Conservation (phyloP, 2,888 invertebrate species). For the Rutpela maculata region DNA sequence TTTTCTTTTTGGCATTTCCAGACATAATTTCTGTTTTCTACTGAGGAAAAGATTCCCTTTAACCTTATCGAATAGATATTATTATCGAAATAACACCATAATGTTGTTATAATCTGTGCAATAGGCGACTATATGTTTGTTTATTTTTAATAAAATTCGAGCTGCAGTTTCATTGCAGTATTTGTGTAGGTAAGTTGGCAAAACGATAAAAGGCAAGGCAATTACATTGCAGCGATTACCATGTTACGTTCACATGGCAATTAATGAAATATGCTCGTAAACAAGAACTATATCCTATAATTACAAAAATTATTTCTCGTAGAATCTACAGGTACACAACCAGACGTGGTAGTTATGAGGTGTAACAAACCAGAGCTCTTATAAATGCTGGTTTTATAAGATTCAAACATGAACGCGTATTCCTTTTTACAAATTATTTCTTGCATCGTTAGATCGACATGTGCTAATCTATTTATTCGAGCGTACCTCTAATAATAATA, state of each 20-base stretch:
- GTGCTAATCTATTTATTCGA: too few relatives aligned
- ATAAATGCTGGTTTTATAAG: not conserved
- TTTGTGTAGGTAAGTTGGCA: not conserved
- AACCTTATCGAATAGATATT: too few relatives aligned
- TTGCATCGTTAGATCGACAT: not conserved
- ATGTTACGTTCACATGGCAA: constrained; percentile 55
- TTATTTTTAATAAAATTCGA: not conserved
- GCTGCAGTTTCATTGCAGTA: not conserved
- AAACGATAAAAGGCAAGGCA: constrained; percentile 1
- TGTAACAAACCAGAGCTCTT: constrained; percentile 21
- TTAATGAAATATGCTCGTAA: constrained; percentile 57
- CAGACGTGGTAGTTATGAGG: constrained; percentile 32
- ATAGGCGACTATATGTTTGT: not conserved
- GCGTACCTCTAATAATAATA: too few relatives aligned
- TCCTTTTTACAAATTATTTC: not conserved
- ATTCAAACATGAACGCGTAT: not conserved
- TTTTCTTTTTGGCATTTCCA: too few relatives aligned
- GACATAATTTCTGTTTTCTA: too few relatives aligned
- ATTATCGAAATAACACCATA: too few relatives aligned
- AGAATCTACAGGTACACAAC: constrained; percentile 24
- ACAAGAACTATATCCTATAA: constrained; percentile 58
- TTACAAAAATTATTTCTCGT: constrained; percentile 54
- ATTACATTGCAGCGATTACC: constrained; percentile 51
- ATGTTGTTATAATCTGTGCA: not conserved
- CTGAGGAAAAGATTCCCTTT: too few relatives aligned